Evolutionary conservation across 2,888 invertebrate genomes (phyloP), one percentile per base, ranked within the genome.

Genomic region (Luperina testacea): DNA sequence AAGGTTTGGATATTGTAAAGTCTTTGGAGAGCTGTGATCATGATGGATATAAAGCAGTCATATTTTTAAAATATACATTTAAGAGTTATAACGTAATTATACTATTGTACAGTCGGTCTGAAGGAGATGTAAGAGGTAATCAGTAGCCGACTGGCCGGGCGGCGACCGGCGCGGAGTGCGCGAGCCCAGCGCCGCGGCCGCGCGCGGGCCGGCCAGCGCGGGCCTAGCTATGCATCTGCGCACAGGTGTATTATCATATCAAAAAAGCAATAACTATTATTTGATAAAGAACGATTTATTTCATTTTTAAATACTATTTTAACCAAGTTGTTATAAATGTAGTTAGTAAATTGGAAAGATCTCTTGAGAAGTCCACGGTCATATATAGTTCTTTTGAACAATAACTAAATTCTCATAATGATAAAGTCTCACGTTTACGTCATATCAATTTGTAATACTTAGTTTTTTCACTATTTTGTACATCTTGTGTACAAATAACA

Each of bases 201-300:
- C 69, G 78, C 59, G 48, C 53, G 42, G 32, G 77, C 57, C 64
- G 77, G 45, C 72, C 78, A n/a, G 72, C 67, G 67, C 53, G 69
- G 68, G 63, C 81, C 79, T 81, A 79, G 53, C 81, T 77, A 81
- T 85, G 88, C 93, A 90, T 91, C 93, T 91, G 93, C 92, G 90
- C 93, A 90, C 93, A 92, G 92, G 92, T 94, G 94, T 93, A 94
- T 92, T 92, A 94, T 95, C 96, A 97, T 96, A 96, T 97, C 96
- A 96, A 94, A 93, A 95, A 96, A 97, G 96, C 96, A 97, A 96
- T 96, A 96, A 96, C 95, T 95, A 95, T 96, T 96, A 96, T 96
- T 96, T 96, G 94, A 96, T 96, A 95, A 95, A 92, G 91, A 93
- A 91, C 92, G 92, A 94, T 94, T 89, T 89, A 95, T 95, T 95